phyloP scores from a whole-genome alignment of 2,113 vertebrate genomes.

The Pardalotus punctatus region DNA sequence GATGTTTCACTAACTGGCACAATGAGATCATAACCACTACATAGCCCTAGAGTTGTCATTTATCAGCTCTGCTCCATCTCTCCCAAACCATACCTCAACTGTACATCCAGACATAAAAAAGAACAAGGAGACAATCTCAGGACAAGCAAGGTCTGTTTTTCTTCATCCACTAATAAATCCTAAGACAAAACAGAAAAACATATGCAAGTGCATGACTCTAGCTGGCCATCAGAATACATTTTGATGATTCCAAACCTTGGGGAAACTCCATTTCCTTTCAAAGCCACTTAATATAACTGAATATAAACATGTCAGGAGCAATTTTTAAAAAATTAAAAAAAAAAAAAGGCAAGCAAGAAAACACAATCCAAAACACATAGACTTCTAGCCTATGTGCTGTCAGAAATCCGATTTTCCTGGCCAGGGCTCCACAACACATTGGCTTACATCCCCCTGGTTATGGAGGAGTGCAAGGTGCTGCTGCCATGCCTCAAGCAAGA shows the following conservation, averaged over 20 bases:
- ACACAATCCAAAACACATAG: background rate
- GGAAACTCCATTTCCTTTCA: background rate
- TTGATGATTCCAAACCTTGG: background rate
- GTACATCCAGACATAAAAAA: background rate
- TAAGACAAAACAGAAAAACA: background rate
- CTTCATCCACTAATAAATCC: background rate
- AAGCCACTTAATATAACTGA: background rate
- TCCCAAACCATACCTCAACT: background rate
- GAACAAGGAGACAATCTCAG: background rate
- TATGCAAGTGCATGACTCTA: background rate
- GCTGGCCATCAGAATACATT: background rate
- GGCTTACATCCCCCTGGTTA: background rate
- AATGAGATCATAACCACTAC: background rate
- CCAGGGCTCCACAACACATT: background rate
- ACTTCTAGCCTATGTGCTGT: background rate
- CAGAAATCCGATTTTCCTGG: background rate
- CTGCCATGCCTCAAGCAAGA: background rate
- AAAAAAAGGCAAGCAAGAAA: background rate
- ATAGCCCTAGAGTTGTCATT: background rate
- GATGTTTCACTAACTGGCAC: background rate
- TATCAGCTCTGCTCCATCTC: background rate
- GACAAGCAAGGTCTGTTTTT: background rate
- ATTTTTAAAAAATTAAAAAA: background rate
- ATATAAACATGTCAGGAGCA: background rate
- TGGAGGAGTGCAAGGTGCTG: background rate